phyloP scores from a whole-genome alignment of 2,113 vertebrate genomes.

The Pelecanoides urinatrix region DNA sequence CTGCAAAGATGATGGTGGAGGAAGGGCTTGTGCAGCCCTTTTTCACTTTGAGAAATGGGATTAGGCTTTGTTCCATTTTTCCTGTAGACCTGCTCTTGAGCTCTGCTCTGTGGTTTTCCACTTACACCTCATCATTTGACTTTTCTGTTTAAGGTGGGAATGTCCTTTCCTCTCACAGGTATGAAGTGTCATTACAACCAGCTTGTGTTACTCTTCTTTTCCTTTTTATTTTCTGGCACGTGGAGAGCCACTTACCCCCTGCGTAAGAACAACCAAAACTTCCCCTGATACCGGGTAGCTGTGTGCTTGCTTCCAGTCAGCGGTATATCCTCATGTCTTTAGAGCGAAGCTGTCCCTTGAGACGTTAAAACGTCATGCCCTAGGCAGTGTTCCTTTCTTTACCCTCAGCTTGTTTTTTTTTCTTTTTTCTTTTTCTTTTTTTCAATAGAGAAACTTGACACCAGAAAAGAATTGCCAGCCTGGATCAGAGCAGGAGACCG shows the following conservation, averaged over 20 bases:
- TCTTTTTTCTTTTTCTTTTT: background rate
- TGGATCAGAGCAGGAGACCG: background rate
- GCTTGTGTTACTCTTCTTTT: background rate
- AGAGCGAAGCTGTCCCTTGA: background rate
- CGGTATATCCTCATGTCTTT: background rate
- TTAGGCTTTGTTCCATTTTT: background rate
- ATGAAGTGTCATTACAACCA: background rate
- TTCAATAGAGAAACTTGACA: background rate
- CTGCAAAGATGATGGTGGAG: background rate
- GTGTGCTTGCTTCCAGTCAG: background rate
- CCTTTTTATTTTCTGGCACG: background rate
- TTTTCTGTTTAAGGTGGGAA: background rate
- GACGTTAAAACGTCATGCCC: background rate
- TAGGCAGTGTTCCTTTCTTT: background rate
- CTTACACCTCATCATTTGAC: background rate
- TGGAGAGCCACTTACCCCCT: background rate
- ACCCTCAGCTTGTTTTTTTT: background rate
- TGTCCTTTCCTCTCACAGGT: background rate
- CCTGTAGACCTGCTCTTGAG: fast-evolving
- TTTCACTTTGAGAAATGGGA: background rate
- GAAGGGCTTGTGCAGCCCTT: background rate
- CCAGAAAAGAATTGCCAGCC: background rate
- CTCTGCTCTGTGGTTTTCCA: background rate
- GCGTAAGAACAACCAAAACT: background rate
- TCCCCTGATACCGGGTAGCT: fast-evolving